A percentile compares a stretch with the other conserved stretches of the same genome.
Evolutionary conservation across 1,140 invertebrate genomes (phyloP).

Genomic region (Dendroctonus ponderosae): DNA sequence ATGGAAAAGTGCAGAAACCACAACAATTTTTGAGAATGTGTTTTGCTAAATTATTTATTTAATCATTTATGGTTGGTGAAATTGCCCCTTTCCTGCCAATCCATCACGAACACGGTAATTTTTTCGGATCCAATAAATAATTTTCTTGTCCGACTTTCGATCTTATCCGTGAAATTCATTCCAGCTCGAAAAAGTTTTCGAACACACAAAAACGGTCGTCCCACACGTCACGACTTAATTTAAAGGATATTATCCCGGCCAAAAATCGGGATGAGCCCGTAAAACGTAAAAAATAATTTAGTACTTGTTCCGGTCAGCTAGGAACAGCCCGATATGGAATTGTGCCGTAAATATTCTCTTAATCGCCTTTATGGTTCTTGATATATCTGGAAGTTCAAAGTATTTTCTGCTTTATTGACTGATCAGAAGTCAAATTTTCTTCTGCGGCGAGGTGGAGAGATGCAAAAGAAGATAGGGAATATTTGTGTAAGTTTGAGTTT

Average conservation of each 20-base stretch:
- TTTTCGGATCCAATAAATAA: slow-evolving; percentile 1
- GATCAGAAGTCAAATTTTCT: too few species aligned
- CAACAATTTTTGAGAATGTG: too few species aligned
- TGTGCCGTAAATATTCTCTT: not conserved
- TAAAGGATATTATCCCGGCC: slow-evolving; percentile 18
- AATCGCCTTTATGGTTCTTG: too few species aligned
- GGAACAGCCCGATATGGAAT: slow-evolving; percentile 5
- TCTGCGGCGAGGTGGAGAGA: too few species aligned
- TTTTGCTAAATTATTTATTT: too few species aligned
- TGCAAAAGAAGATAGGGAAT: too few species aligned
- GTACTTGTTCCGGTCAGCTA: slow-evolving; percentile 4
- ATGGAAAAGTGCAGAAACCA: too few species aligned
- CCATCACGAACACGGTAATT: not conserved
- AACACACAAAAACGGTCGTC: slow-evolving; percentile 1
- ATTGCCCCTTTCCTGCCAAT: too few species aligned
- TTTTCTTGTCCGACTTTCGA: not conserved
- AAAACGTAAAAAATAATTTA: slow-evolving; percentile 20
- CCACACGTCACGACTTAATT: slow-evolving; percentile 13
- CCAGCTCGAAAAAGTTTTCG: slow-evolving; percentile 1
- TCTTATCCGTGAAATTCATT: slow-evolving; percentile 15
- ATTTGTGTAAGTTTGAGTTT: too few species aligned
- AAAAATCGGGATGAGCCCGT: slow-evolving; percentile 11
- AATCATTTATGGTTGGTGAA: too few species aligned
- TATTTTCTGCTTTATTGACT: too few species aligned
- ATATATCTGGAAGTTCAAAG: too few species aligned